These are phyloP conservation scores for Arctia plantaginis DNA, from an alignment of 2,888 invertebrate species.

Conservation along the genomic window DNA sequence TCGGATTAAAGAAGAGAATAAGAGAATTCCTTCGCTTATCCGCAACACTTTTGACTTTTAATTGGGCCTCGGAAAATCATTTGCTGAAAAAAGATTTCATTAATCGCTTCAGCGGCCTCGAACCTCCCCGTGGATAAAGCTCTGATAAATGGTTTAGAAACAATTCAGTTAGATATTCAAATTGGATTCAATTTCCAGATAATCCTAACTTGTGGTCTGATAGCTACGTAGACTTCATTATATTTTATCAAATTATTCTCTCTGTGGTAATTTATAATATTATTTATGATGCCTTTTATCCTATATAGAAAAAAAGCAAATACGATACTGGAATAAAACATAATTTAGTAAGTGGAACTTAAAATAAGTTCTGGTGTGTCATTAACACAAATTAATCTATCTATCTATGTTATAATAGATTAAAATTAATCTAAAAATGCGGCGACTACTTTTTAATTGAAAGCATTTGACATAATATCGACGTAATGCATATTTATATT, in stretches of 20 bases:
- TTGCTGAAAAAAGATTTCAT: conserved; percentile 51
- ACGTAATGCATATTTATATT: neutral
- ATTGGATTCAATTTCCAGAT: conserved; percentile 56
- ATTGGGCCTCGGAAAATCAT: conserved; percentile 42
- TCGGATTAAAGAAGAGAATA: conserved; percentile 18
- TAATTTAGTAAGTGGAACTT: neutral
- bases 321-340: neutral
- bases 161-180: conserved; percentile 58
- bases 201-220: conserved; percentile 46
- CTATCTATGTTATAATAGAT: too few relatives aligned
- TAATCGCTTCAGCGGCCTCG: conserved; percentile 48
- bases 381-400: too few relatives aligned
- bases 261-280: neutral
- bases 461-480: neutral
- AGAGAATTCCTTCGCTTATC: conserved; percentile 32
- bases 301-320: neutral
- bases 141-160: conserved; percentile 58
- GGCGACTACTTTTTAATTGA: neutral
- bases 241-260: conserved; percentile 8
- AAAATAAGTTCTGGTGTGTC: neutral
- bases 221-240: conserved; percentile 27
- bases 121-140: conserved; percentile 46
- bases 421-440: neutral
- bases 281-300: neutral
- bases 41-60: conserved; percentile 42